These are phyloP conservation scores for Volucella inanis DNA, from an alignment of 2,888 invertebrate species.

Conservation along the genomic window DNA sequence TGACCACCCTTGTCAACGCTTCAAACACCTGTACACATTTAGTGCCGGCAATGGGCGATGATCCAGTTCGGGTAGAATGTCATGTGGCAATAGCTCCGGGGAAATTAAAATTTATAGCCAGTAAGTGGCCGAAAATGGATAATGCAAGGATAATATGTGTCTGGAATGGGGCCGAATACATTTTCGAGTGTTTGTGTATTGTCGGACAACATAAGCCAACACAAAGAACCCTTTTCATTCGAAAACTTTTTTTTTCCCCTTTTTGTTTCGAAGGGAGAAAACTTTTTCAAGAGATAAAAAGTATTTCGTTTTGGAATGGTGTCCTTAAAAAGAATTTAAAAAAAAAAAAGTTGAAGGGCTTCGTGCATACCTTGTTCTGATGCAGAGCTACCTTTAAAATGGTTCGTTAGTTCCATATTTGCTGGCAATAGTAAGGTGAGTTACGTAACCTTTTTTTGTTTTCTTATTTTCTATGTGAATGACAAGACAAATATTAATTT, in stretches of 20 bases:
- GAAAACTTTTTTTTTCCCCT: constrained; percentile 19
- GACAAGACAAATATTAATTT: no score
- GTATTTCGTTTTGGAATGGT: constrained; percentile 60
- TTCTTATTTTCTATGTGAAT: no score
- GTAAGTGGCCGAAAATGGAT: constrained; percentile 72
- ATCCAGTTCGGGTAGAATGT: background rate
- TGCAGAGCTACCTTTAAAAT: no score
- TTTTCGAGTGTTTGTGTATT: constrained; percentile 54
- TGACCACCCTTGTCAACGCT: constrained; percentile 55
- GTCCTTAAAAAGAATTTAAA: constrained; percentile 13
- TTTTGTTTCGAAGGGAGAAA: background rate
- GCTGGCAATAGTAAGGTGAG: no score
- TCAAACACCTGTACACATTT: constrained; percentile 55
- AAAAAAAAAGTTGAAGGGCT: constrained; percentile 18
- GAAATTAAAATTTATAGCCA: constrained; percentile 68
- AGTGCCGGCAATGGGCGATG: background rate
- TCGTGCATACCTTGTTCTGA: background rate
- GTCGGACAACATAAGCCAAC: constrained; percentile 21
- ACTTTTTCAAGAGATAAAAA: constrained; percentile 47
- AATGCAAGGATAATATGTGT: constrained; percentile 69
- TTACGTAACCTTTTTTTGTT: no score
- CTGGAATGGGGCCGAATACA: constrained; percentile 23
- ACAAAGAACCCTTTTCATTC: constrained; percentile 48
- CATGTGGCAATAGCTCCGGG: constrained; percentile 41
- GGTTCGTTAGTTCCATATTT: no score